These are phyloP conservation scores for Azemiops feae DNA, from an alignment of 2,113 vertebrate species.

Conservation along the genomic window DNA sequence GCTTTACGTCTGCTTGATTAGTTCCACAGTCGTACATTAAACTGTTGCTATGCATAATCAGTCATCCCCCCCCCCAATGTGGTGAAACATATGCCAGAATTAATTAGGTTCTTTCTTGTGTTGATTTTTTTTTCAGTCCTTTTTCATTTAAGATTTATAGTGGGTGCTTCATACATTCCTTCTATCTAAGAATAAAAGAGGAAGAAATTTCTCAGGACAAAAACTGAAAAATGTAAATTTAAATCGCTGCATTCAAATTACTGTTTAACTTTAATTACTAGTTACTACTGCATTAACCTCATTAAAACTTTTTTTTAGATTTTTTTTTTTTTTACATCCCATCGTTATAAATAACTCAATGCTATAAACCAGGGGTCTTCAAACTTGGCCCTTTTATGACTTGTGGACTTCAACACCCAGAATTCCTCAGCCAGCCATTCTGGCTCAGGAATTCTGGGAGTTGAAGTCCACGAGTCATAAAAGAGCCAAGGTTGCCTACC, in stretches of 20 bases:
- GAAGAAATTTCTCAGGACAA: constrained; percentile 16
- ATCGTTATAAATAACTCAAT: too few relatives aligned
- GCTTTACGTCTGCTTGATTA: constrained; percentile 24
- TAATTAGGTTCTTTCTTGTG: constrained; percentile 49
- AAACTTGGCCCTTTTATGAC: too few relatives aligned
- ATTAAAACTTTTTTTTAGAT: neutral
- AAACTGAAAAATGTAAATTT: neutral
- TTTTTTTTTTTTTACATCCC: too few relatives aligned
- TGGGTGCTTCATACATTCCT: constrained; percentile 14
- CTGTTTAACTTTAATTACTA: neutral
- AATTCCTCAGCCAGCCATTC: too few relatives aligned
- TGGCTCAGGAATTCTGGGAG: too few relatives aligned
- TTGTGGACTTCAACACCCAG: too few relatives aligned
- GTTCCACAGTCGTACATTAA: constrained; percentile 9
- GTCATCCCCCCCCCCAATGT: constrained; percentile 37
- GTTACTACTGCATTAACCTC: neutral
- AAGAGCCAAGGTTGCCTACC: too few relatives aligned
- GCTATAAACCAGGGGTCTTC: too few relatives aligned
- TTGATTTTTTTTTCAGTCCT: constrained; percentile 43
- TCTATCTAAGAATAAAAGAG: constrained; percentile 35
- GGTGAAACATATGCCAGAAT: constrained; percentile 49
- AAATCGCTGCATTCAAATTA: neutral
- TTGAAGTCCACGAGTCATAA: too few relatives aligned
- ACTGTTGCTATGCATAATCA: constrained; percentile 32
- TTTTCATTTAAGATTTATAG: neutral